Base-by-base conservation (phyloP, 2,888 invertebrate genomes). In the Selenia dentaria region DNA sequence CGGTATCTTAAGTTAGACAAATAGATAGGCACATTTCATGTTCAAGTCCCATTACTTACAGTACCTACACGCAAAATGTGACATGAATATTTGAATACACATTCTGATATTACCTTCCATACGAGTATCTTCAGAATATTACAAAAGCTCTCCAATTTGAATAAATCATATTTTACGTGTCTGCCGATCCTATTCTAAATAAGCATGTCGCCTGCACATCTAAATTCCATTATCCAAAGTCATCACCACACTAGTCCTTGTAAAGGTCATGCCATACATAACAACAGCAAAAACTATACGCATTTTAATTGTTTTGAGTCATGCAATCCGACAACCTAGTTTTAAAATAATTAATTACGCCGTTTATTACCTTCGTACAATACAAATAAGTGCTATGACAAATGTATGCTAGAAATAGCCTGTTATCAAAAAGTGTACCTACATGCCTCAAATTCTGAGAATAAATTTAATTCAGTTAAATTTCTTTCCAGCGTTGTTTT, bases 241-340 rank as follows among this genome's bases (percentile, higher is more conserved):
- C n/a, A 16, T 8, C 28, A 13, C 28, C 1, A 32, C 10, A 26
- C 12, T n/a, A 35, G 29, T 32, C 35, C 42, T 43, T 50, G 41
- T 25, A 39, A 52, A 57, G 54, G 52, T 52, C 50, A 24, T 36
- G 27, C 34, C 39, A 29, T 37, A 50, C 9, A 18, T 3, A 13
- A 33, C 5, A 40, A 9, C 38, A 11, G 18, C 6, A 22, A 39
- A 41, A 34, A 34, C 40, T 41, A 38, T 29, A 44, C 39, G 38
- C 36, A 40, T 46, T 39, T 24, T 57, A 57, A 57, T 55, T 46
- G 43, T 29, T 11, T 16, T 51, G 55, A 43, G 41, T 51, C 57
- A 57, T 51, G 52, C 54, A 12, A 51, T 13, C 25, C 37, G 24
- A 24, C 9, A n/a, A 32, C 4, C 18, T 20, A 31, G 12, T 11